These are phyloP conservation scores for Oryzias javanicus DNA, from an alignment of 2,113 vertebrate genomes.

Conservation along the genomic window DNA sequence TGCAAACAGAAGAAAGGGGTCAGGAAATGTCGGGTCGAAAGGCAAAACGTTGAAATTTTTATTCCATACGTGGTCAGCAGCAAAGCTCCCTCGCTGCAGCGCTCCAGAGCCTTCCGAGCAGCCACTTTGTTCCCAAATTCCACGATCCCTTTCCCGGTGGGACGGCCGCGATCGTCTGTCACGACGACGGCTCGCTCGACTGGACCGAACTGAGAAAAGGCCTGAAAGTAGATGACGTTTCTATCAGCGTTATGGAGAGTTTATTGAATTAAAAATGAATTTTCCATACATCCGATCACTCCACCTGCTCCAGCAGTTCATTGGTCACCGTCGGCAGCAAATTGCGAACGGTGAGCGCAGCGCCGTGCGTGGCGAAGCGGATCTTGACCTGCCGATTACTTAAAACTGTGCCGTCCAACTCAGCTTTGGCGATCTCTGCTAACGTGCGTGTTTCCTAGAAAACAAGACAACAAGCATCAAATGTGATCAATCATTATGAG, in stretches of 20 bases:
- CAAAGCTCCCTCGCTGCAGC: slow-evolving; percentile 92
- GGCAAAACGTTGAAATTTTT: no score
- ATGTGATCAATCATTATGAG: not conserved
- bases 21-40: not conserved
- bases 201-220: slow-evolving; percentile 92
- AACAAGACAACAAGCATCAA: not conserved
- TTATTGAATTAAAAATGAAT: no score
- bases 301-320: slow-evolving; percentile 90
- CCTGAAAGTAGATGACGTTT: slow-evolving; percentile 42
- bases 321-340: slow-evolving; percentile 93
- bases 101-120: slow-evolving; percentile 93
- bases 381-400: slow-evolving; percentile 90
- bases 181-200: slow-evolving; percentile 93
- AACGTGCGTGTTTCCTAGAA: slow-evolving; percentile 91
- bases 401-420: slow-evolving; percentile 90
- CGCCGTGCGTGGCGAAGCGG: slow-evolving; percentile 91
- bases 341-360: slow-evolving; percentile 91
- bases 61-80: slow-evolving; percentile 90
- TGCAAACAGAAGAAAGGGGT: slow-evolving; percentile 44
- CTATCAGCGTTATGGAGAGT: not conserved
- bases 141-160: slow-evolving; percentile 92
- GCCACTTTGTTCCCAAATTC: slow-evolving; percentile 94
- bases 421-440: slow-evolving; percentile 96
- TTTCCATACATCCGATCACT: not conserved
- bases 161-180: slow-evolving; percentile 92